Evolutionary conservation across 2,113 vertebrate species (phyloP).

Genomic region (Gavialis gangeticus): DNA sequence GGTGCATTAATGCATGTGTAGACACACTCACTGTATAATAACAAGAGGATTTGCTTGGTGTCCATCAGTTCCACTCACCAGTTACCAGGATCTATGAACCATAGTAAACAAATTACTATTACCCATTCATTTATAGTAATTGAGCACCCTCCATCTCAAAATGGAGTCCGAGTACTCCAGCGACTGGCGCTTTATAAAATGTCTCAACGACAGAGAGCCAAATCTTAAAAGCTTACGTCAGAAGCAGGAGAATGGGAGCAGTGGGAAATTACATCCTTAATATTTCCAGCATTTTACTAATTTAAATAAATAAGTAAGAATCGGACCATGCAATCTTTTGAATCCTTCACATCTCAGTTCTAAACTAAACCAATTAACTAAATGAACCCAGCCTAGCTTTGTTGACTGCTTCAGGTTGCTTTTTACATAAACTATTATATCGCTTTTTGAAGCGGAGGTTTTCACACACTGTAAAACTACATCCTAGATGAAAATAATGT

Average conservation of each 20-base stretch:
- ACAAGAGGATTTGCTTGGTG: conserved; percentile 21
- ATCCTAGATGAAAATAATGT: not conserved
- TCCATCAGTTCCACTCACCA: not conserved
- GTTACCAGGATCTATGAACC: conserved; percentile 32
- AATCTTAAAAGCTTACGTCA: not conserved
- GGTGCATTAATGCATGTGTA: too few species aligned
- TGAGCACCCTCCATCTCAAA: not conserved
- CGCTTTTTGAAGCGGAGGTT: not conserved
- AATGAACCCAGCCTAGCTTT: not conserved
- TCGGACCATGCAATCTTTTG: not conserved
- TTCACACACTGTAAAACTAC: not conserved
- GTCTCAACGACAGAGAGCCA: not conserved
- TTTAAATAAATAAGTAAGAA: not conserved
- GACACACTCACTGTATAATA: not conserved
- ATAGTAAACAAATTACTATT: conserved; percentile 18
- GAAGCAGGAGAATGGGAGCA: not conserved
- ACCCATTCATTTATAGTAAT: conserved; percentile 31
- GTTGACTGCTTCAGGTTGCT: not conserved
- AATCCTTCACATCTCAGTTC: not conserved
- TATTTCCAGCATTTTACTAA: not conserved
- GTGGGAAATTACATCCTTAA: not conserved
- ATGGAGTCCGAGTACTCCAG: not conserved
- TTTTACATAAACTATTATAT: not conserved
- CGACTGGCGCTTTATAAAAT: not conserved
- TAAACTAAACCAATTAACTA: not conserved